Evolutionary conservation across 2,797 vertebrate species (phyloP), one percentile per base, ranked within the genome.

Genomic region (Sciurus carolinensis): DNA sequence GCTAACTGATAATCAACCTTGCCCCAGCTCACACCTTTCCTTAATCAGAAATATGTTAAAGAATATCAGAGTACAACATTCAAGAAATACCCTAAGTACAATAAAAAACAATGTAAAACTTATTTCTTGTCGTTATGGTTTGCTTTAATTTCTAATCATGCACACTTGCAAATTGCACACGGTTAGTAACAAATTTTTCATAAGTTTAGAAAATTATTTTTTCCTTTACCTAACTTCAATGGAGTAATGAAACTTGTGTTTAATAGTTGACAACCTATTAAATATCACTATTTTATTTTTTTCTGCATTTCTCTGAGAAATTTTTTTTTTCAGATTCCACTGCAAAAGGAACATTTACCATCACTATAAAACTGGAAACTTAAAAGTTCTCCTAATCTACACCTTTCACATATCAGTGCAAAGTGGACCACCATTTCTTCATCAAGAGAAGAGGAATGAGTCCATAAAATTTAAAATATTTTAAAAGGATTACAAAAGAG

Each of bases 1-100:
- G 24, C 3, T n/a, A 52, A 33, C 5, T 75, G 28, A 18, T 20
- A 22, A 12, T 7, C 20, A n/a, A 1, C 36, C 13, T 17, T 62
- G 14, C 10, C 3, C 4, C 24, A 10, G 2, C 14, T 10, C 1
- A 14, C 22, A 28, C 12, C 5, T 39, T 36, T 80, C 22, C 2
- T 7, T 26, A 80, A 26, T 80, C 26, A 26, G 22, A 57, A 10
- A 5, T 44, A 30, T 10, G 36, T 59, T 59, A 62, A 64, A 62
- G 9, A 2, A 18, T 62, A 62, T 42, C 26, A 39, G 9, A 52
- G 13, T 47, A 13, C 42, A 44, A 30, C 2, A 59, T 42, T 52
- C 81, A 28, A 50, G 5, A 50, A 72, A 15, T 71, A 39, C 10
- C 18, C n/a, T 88, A 69, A 72, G 82, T 66, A 33, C 7, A 26